These are phyloP conservation scores for Anomalospiza imberbis DNA, from an alignment of 2,797 vertebrate genomes.

Conservation along the genomic window DNA sequence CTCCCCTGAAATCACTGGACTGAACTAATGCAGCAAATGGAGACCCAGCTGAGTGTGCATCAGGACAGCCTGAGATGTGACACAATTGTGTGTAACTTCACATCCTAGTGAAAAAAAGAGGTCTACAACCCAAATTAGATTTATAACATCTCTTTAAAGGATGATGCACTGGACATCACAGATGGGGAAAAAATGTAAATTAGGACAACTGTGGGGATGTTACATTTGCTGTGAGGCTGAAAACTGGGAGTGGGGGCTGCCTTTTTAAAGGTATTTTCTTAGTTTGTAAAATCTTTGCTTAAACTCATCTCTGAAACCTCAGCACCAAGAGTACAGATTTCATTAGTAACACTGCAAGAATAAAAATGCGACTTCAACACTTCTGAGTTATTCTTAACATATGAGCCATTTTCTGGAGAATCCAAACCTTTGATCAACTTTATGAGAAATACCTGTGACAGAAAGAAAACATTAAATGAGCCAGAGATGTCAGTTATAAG, in stretches of 20 bases:
- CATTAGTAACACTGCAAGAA: not conserved
- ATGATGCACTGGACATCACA: not conserved
- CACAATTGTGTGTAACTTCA: not conserved
- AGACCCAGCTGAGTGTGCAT: not conserved
- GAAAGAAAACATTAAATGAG: slow-evolving; percentile 45
- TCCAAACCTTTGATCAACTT: slow-evolving; percentile 52
- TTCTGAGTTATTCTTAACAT: slow-evolving; percentile 51
- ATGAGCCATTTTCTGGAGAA: slow-evolving; percentile 26
- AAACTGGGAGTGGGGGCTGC: not conserved
- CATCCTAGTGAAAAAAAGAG: not conserved
- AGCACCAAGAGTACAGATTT: not conserved
- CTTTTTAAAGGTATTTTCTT: not conserved
- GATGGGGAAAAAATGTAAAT: not conserved
- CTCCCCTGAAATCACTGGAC: not conserved
- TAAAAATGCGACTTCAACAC: slow-evolving; percentile 35
- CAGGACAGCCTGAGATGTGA: not conserved
- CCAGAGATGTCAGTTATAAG: slow-evolving; percentile 36
- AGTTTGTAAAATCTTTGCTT: slow-evolving; percentile 1
- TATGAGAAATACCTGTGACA: slow-evolving; percentile 56
- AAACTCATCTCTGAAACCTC: not conserved
- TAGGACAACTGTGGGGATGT: not conserved
- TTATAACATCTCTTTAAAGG: not conserved
- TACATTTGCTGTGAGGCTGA: not conserved
- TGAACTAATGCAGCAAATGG: not conserved
- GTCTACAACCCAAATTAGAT: not conserved